These are phyloP conservation scores for crab-eating macaque (Macaca fascicularis) DNA, from an alignment of 2,113 vertebrate genomes.

Conservation along the genomic window T2T-MFA8v1.1 NC_088385.1:10363001-10363500, in stretches of 20 bases:
- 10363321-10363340: not conserved
- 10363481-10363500: not conserved
- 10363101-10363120: accelerated
- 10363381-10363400: not conserved
- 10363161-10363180: not conserved
- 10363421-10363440: not conserved
- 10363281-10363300: not conserved
- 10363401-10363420: not conserved
- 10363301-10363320: not conserved
- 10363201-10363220: not conserved
- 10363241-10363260: not conserved
- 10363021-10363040: not conserved
- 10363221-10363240: not conserved
- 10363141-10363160: accelerated
- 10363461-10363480: not conserved
- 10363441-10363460: not conserved
- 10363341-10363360: not conserved
- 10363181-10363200: conserved; percentile 37
- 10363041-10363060: not conserved
- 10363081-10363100: not conserved
- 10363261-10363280: not conserved
- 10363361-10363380: not conserved
- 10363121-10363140: conserved; percentile 60
- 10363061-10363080: not conserved
- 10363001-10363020: not conserved